Percentiles rank a stretch among this genome's conserved stretches.
Evolutionary conservation across 2,797 vertebrate species (phyloP).

Genomic region (Anableps anableps): DNA sequence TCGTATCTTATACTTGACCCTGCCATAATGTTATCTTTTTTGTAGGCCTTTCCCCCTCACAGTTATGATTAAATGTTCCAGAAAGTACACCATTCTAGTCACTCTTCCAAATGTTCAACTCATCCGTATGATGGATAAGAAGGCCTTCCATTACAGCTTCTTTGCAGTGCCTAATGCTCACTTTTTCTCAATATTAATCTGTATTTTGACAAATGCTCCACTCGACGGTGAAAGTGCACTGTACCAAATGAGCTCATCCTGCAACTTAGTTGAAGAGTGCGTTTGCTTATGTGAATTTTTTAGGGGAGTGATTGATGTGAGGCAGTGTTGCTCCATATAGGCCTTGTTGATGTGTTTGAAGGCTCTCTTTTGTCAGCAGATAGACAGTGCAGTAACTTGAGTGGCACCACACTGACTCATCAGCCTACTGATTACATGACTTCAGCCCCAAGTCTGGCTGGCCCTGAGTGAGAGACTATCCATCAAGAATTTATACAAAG

Average conservation of each 20-base stretch:
- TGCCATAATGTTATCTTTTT: not conserved
- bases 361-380: slow-evolving; percentile 68
- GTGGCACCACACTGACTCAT: slow-evolving; percentile 75
- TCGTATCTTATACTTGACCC: not conserved
- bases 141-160: slow-evolving; percentile 29
- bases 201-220: slow-evolving; percentile 31
- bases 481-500: slow-evolving; percentile 74
- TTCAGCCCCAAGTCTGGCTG: slow-evolving; percentile 37
- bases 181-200: slow-evolving; percentile 25
- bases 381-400: slow-evolving; percentile 68
- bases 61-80: not conserved
- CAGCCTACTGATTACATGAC: slow-evolving; percentile 63
- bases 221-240: slow-evolving; percentile 17
- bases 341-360: slow-evolving; percentile 69
- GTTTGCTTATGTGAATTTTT: slow-evolving; percentile 52
- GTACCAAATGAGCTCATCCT: slow-evolving; percentile 43
- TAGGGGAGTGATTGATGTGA: slow-evolving; percentile 66
- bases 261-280: slow-evolving; percentile 33
- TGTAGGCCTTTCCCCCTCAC: not conserved
- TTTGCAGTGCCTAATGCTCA: slow-evolving; percentile 5
- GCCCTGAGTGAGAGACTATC: slow-evolving; percentile 44
- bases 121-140: slow-evolving; percentile 39
- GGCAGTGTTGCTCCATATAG: slow-evolving; percentile 37
- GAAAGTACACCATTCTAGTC: not conserved
- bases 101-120: slow-evolving; percentile 20